Conservation (phyloP, 2,113 vertebrate species). For the mouse (Mus musculus) region DNA sequence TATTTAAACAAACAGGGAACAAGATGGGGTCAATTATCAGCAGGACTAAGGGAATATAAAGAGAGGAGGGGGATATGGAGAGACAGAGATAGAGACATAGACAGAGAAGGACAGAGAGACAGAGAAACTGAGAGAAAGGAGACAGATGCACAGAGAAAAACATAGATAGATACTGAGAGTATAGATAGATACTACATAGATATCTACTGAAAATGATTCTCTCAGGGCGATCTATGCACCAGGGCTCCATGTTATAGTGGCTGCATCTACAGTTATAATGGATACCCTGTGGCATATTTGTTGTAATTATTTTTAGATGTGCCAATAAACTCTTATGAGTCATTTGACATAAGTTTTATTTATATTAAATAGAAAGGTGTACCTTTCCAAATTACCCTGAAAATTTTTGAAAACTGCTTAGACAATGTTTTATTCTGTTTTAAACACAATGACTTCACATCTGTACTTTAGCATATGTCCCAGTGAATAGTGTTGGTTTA, state of each 20-base stretch:
- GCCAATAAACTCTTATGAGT: neutral
- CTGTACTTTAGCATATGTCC: conserved; percentile 7
- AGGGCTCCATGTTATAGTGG: neutral
- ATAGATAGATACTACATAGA: too few species aligned
- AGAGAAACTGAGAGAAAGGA: accelerated
- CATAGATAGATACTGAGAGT: neutral
- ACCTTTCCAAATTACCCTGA: neutral
- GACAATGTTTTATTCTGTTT: neutral
- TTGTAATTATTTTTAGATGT: neutral
- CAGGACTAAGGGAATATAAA: neutral
- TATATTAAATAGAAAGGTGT: neutral
- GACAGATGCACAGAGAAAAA: neutral
- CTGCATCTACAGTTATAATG: neutral
- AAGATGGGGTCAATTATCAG: neutral
- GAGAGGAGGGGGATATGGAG: too few species aligned
- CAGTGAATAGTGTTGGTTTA: neutral
- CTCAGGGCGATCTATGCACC: too few species aligned
- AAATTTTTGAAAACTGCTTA: neutral
- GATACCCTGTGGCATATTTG: neutral
- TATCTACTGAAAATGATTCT: neutral
- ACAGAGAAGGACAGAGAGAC: neutral
- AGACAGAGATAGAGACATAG: neutral
- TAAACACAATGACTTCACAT: neutral
- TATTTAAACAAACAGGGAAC: neutral
- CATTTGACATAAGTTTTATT: neutral